phyloP scores from a whole-genome alignment of 2,888 invertebrate genomes.

The Miltochrista miniata region DNA sequence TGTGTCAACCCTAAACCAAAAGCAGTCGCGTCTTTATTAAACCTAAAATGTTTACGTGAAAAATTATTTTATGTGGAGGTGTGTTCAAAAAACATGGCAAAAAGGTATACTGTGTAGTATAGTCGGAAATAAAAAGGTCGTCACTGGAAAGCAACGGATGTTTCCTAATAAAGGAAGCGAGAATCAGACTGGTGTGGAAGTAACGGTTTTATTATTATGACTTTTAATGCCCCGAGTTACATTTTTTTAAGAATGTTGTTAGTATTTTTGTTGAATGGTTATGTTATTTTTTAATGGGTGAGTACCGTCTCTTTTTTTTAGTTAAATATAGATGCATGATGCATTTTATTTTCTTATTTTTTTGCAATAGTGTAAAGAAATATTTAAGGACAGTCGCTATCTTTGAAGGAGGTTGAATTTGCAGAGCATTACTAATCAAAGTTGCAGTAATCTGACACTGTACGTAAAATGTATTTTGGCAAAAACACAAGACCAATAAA shows the following conservation, averaged over 20 bases:
- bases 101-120: conserved; percentile 45
- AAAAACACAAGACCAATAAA: not conserved
- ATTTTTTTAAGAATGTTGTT: conserved; percentile 46
- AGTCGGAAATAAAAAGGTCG: conserved; percentile 76
- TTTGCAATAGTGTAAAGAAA: too few species aligned
- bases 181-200: conserved; percentile 59
- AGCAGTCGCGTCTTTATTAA: conserved; percentile 56
- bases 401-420: too few species aligned
- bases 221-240: conserved; percentile 62
- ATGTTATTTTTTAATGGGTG: too few species aligned
- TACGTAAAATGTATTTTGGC: not conserved
- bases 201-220: conserved; percentile 72
- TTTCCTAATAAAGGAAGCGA: conserved; percentile 71
- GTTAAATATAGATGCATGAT: too few species aligned
- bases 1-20: conserved; percentile 14
- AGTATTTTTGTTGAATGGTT: too few species aligned
- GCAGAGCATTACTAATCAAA: not conserved
- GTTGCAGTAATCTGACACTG: not conserved
- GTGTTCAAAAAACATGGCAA: conserved; percentile 50
- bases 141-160: conserved; percentile 66
- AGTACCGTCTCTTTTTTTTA: too few species aligned
- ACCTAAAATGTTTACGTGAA: conserved; percentile 63
- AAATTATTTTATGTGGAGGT: conserved; percentile 59
- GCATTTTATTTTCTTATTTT: too few species aligned
- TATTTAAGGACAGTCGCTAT: too few species aligned